A percentile compares a stretch with the other conserved stretches of the same genome.
phyloP scores from a whole-genome alignment of 1,140 invertebrate genomes.

The Drosophila subpulchrella region DNA sequence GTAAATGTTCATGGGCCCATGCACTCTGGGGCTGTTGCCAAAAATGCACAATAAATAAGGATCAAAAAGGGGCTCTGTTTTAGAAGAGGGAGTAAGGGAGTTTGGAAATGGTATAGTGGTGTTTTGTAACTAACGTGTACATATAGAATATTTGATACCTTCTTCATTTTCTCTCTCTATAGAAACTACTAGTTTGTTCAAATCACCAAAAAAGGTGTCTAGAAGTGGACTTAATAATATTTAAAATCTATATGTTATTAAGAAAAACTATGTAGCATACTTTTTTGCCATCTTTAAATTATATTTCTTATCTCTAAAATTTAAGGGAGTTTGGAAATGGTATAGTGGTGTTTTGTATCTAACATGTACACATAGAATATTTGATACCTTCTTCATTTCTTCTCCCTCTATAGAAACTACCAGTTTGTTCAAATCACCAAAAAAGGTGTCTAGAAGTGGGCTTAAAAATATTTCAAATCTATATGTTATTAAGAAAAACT shows the following conservation, averaged over 20 bases:
- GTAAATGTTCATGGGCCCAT: constrained; percentile 29
- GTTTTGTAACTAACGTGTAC: not conserved
- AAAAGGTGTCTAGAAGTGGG: too few species aligned
- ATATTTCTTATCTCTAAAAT: too few species aligned
- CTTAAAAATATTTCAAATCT: too few species aligned
- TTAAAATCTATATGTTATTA: too few species aligned
- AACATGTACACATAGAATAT: not conserved
- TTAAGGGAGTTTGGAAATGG: not conserved
- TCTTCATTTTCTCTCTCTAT: not conserved
- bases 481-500: too few species aligned
- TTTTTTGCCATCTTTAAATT: too few species aligned
- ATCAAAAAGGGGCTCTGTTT: not conserved
- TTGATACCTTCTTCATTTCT: not conserved
- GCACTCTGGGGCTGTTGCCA: constrained; percentile 16
- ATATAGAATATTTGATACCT: not conserved
- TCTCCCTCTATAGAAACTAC: not conserved
- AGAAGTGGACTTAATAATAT: too few species aligned
- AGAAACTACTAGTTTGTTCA: too few species aligned
- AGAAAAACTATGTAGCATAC: too few species aligned
- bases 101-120: not conserved
- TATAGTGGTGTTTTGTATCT: not conserved
- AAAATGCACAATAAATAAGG: constrained; percentile 27
- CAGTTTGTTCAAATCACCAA: too few species aligned
- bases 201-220: too few species aligned
- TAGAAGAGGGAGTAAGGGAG: not conserved